These are phyloP conservation scores for Brachynemurus nebulosus DNA, from an alignment of 2,888 invertebrate species.

Conservation along the genomic window DNA sequence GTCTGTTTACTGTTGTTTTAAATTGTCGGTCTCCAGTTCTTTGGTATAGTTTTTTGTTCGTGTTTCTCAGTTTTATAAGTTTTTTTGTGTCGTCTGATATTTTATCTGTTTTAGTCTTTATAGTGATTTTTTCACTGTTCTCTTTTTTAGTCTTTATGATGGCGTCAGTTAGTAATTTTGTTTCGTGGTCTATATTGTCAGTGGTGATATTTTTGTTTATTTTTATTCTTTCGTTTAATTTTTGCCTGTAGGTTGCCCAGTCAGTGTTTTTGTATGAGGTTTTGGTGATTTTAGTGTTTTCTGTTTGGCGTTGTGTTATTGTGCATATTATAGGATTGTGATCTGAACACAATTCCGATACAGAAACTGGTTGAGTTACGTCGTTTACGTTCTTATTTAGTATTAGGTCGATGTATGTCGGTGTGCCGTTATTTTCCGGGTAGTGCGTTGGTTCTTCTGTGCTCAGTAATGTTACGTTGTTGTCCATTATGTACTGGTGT, in stretches of 20 bases:
- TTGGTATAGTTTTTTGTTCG: neutral
- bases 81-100: neutral
- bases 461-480: conserved; percentile 15
- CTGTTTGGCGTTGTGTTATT: neutral
- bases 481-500: conserved; percentile 13
- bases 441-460: conserved; percentile 19
- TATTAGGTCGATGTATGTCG: conserved; percentile 20
- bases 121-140: neutral
- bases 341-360: conserved; percentile 18
- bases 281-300: neutral
- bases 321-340: conserved; percentile 18
- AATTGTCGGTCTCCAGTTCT: neutral
- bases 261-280: conserved; percentile 7
- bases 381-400: conserved; percentile 18
- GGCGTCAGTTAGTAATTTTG: neutral
- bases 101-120: conserved; percentile 2
- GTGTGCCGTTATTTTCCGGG: conserved; percentile 17
- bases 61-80: conserved; percentile 3
- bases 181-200: neutral
- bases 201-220: conserved; percentile 7
- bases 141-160: neutral
- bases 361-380: conserved; percentile 10
- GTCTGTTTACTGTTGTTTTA: neutral
- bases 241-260: conserved; percentile 5
- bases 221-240: conserved; percentile 5